Percentiles rank a stretch among this genome's conserved stretches.
phyloP scores from a whole-genome alignment of 2,113 vertebrate genomes.

The Platycercus adscitus region DNA sequence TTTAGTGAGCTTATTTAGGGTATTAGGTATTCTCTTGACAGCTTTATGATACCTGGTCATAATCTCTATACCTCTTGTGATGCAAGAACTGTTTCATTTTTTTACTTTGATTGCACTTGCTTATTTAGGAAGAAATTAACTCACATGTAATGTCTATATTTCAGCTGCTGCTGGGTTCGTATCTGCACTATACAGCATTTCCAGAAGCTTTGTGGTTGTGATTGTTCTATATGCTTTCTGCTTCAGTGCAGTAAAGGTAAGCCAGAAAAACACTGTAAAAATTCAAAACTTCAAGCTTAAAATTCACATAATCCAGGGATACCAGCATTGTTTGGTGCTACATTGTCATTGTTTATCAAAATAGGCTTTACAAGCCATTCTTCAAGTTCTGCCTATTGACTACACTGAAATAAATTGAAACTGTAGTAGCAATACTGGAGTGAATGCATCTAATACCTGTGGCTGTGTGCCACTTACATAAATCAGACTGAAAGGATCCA shows the following conservation, averaged over 20 bases:
- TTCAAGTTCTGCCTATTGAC: background rate
- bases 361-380: background rate
- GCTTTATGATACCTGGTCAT: background rate
- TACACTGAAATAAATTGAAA: background rate
- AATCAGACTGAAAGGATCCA: background rate
- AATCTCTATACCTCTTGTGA: background rate
- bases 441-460: background rate
- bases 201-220: conserved; percentile 81
- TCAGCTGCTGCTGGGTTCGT: conserved; percentile 88
- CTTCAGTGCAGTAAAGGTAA: conserved; percentile 93
- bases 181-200: conserved; percentile 88
- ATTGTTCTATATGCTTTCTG: conserved; percentile 88
- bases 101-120: background rate
- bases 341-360: rapidly evolving
- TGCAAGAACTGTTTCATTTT: background rate
- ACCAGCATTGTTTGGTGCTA: background rate
- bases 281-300: background rate
- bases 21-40: background rate
- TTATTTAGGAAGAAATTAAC: background rate
- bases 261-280: background rate
- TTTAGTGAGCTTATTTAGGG: background rate
- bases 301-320: background rate
- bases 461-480: background rate
- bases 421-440: background rate
- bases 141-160: conserved; percentile 38